phyloP scores from a whole-genome alignment of 2,113 vertebrate genomes.

The Oxyura jamaicensis region DNA sequence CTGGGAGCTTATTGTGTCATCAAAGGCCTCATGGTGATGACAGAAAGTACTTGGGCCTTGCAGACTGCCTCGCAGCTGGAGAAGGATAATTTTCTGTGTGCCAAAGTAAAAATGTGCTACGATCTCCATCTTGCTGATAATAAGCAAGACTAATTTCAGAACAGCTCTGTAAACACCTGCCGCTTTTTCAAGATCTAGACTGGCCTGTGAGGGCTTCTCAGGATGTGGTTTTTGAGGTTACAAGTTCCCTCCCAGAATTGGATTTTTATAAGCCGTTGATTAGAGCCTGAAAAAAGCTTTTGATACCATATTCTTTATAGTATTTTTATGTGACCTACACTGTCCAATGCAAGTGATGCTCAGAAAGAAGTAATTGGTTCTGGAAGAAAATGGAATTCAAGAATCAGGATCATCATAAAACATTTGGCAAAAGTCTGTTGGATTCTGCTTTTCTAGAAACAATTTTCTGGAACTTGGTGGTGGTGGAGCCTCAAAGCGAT shows the following conservation, averaged over 20 bases:
- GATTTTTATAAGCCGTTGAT: conserved; percentile 48
- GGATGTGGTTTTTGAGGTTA: not conserved
- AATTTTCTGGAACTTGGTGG: not conserved
- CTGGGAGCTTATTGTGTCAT: conserved; percentile 19
- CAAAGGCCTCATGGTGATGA: not conserved
- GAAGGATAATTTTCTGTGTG: conserved; percentile 28
- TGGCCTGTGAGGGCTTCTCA: not conserved
- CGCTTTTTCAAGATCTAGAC: not conserved
- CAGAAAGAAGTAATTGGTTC: not conserved
- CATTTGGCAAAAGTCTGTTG: not conserved
- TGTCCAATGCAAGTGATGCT: conserved; percentile 26
- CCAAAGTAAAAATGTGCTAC: conserved; percentile 32
- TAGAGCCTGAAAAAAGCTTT: conserved; percentile 29
- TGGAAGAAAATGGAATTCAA: conserved; percentile 2
- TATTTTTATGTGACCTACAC: not conserved
- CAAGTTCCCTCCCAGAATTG: not conserved
- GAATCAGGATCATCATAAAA: not conserved
- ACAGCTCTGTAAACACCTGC: conserved; percentile 3
- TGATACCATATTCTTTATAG: not conserved
- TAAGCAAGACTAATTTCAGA: conserved; percentile 44
- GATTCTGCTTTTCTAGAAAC: conserved; percentile 9
- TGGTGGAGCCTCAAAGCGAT: not conserved
- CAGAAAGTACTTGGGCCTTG: conserved; percentile 19
- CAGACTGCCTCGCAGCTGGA: not conserved
- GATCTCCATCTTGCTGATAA: conserved; percentile 37